phyloP scores from a whole-genome alignment of 2,888 invertebrate genomes.

The Tiliacea aurago region DNA sequence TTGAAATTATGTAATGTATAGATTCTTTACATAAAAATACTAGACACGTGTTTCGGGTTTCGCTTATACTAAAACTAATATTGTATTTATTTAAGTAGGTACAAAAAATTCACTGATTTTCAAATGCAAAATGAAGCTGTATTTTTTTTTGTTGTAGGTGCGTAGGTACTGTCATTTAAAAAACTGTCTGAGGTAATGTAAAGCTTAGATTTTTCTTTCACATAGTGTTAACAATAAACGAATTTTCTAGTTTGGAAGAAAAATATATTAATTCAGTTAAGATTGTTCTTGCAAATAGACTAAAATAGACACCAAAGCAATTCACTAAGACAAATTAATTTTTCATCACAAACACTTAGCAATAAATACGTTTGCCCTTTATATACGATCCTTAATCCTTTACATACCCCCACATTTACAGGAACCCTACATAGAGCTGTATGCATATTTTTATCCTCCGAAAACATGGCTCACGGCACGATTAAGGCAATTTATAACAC shows the following conservation, averaged over 20 bases:
- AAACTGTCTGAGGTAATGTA: too few relatives aligned
- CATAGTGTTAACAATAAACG: background rate
- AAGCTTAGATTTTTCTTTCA: background rate
- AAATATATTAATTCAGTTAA: background rate
- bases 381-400: constrained; percentile 16
- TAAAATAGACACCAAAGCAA: background rate
- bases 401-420: constrained; percentile 28
- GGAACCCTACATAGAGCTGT: constrained; percentile 16
- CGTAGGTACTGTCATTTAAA: too few relatives aligned
- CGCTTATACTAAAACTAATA: too few relatives aligned
- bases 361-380: constrained; percentile 14
- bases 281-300: background rate
- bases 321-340: background rate
- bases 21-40: too few relatives aligned
- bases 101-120: background rate
- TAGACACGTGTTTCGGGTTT: too few relatives aligned
- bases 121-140: too few relatives aligned
- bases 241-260: background rate
- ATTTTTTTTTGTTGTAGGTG: too few relatives aligned
- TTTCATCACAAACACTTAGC: background rate
- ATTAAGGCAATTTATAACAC: constrained; percentile 58
- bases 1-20: too few relatives aligned
- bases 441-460: constrained; percentile 43
- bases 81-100: too few relatives aligned
- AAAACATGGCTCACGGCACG: constrained; percentile 44